phyloP scores from a whole-genome alignment of 2,113 vertebrate species.

The Pedionomus torquatus region DNA sequence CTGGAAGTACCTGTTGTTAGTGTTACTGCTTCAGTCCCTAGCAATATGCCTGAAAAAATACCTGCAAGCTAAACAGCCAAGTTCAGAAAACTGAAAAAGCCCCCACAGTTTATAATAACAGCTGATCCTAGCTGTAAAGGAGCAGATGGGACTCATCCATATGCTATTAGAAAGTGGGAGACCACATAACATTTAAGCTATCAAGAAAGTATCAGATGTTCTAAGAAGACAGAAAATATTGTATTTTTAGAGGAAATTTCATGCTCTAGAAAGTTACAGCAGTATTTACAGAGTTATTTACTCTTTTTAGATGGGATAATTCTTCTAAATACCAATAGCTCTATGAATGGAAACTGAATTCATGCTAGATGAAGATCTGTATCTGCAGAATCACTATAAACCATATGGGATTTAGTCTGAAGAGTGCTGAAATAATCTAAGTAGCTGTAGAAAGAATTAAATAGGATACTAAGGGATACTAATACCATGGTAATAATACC shows the following conservation, averaged over 20 bases:
- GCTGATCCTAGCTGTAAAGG: neutral
- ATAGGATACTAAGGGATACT: neutral
- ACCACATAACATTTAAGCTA: neutral
- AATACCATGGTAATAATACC: neutral
- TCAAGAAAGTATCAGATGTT: neutral
- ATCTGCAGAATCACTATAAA: neutral
- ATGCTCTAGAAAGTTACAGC: neutral
- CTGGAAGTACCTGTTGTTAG: neutral
- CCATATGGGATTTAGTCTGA: neutral
- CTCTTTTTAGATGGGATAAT: neutral
- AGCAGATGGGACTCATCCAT: slow-evolving; percentile 24
- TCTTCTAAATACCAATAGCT: neutral
- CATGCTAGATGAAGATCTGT: neutral
- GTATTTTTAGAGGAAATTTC: neutral
- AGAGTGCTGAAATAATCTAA: neutral
- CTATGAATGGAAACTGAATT: neutral
- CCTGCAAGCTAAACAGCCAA: neutral
- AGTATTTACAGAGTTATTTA: neutral
- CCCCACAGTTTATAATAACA: neutral
- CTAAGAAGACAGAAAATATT: neutral
- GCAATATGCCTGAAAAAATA: neutral
- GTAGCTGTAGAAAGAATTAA: neutral
- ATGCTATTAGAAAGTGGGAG: neutral
- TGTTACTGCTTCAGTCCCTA: neutral
- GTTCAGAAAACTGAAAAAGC: neutral